Evolutionary conservation across 1,140 invertebrate genomes (phyloP).

Genomic region (Rhagoletis zephyria): DNA sequence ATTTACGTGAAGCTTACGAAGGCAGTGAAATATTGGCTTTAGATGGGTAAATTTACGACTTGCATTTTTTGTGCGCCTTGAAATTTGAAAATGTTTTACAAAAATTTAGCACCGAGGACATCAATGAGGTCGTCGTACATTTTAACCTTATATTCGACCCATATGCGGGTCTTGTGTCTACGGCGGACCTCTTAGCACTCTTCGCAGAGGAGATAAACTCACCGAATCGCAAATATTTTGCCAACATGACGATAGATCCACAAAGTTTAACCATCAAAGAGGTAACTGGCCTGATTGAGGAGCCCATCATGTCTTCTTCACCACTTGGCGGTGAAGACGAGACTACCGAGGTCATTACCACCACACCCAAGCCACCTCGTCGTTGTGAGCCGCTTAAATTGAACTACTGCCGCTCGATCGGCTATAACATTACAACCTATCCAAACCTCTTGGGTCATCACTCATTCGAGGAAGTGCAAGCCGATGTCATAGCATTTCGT

Average conservation of each 20-base stretch:
- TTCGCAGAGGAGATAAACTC: constrained; percentile 69
- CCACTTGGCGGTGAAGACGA: constrained; percentile 68
- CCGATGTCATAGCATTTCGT: constrained; percentile 86
- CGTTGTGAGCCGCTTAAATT: constrained; percentile 81
- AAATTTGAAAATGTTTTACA: no score
- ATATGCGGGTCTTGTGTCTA: constrained; percentile 71
- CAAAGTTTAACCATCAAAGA: constrained; percentile 80
- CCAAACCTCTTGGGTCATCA: constrained; percentile 84
- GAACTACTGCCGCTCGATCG: constrained; percentile 81
- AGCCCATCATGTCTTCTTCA: constrained; percentile 70
- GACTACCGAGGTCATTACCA: constrained; percentile 64
- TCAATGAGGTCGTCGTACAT: constrained; percentile 80
- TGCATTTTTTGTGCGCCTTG: constrained; percentile 43
- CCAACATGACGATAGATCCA: constrained; percentile 79
- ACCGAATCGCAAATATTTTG: constrained; percentile 76
- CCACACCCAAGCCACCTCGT: constrained; percentile 75
- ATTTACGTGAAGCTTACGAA: constrained; percentile 74
- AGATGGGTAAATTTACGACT: constrained; percentile 80
- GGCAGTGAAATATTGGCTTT: constrained; percentile 74
- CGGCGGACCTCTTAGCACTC: constrained; percentile 68
- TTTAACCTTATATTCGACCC: constrained; percentile 83
- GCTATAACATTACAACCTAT: constrained; percentile 87
- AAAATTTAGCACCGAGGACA: constrained; percentile 73
- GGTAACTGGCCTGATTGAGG: constrained; percentile 71
- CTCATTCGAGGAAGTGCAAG: constrained; percentile 80